phyloP scores from a whole-genome alignment of 2,113 vertebrate genomes.

The Pseudolaguvia tuberculata region DNA sequence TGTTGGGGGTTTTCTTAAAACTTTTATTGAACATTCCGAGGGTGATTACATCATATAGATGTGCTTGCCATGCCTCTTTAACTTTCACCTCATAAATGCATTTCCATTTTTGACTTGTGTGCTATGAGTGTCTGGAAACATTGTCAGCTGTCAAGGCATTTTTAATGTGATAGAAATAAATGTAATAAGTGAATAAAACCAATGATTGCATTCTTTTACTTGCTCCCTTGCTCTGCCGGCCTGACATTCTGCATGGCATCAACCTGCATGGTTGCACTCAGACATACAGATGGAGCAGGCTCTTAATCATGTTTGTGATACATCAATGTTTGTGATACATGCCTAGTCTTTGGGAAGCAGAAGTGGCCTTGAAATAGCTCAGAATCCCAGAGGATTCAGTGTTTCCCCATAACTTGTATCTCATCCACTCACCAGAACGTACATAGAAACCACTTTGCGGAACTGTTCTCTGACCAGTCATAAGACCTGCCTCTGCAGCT shows the following conservation, averaged over 20 bases:
- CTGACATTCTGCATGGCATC: neutral
- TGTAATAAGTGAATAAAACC: too few species aligned
- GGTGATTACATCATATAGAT: neutral
- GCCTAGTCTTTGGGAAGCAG: constrained; percentile 29
- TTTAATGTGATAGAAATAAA: too few species aligned
- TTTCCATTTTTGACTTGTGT: neutral
- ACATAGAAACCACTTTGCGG: neutral
- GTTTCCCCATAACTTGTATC: constrained; percentile 14
- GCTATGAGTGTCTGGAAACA: neutral
- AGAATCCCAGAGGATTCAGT: neutral
- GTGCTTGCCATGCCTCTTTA: neutral
- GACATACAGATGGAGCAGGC: neutral
- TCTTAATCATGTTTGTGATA: constrained; percentile 27
- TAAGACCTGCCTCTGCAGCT: neutral
- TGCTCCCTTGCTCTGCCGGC: too few species aligned
- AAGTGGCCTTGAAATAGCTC: constrained; percentile 28
- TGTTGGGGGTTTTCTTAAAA: too few species aligned
- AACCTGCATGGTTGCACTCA: neutral
- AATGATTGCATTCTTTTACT: neutral
- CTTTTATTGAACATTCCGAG: neutral
- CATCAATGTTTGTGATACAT: constrained; percentile 11
- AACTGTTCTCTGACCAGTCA: neutral
- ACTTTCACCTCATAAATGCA: constrained; percentile 7
- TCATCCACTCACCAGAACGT: neutral
- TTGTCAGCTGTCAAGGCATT: constrained; percentile 36